Base-by-base conservation (phyloP, 64 coral and sea anemone genomes). In the Montipora cactus region DNA sequence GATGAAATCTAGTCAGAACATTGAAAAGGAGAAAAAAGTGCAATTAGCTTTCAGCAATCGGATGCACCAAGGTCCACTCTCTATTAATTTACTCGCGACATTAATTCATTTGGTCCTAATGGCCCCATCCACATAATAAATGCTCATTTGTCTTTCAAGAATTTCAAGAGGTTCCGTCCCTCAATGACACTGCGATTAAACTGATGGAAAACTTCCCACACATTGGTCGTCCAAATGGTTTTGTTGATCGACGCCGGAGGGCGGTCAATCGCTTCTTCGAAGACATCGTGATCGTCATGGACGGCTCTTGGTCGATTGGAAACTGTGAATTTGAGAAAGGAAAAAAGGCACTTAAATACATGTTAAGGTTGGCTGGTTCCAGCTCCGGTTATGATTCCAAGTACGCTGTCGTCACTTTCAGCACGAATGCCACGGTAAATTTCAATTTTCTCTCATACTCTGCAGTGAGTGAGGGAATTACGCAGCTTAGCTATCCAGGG, bases 391-490 rank as follows among this genome's bases (percentile, higher is more conserved):
- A 37, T 16, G 55, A 93, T 22, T 11, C 70, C 3, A 84, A 75
- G 23, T 93, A 77, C 22, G 91, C 91, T 15, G 81, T 72, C 14
- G 83, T 92, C 21, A 52, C 79, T 4, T 92, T 77, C 49, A 19
- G 80, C 0, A 77, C 21, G 19, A 9, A 37, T 7, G 90, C 80
- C 19, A 10, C 25, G 13, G 71, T 92, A 1, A 77, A 70, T 23
- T 92, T 92, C 90, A 75, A 77, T 7, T 92, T 92, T 44, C 46
- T 92, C 1, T 49, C 80, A n/a, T 21, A 49, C 71, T 58, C 59
- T n/a, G 57, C 44, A 52, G 90, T 80, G 66, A 52, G 59, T 4
- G 13, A 25, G 3, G 21, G 67, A 11, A 52, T 92, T 11, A 70
- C 20, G 2, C 5, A 67, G 44, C 85, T 92, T 67, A 23, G 4